Evolutionary conservation across 2,797 vertebrate species (phyloP).

Genomic region (Varecia variegata): DNA sequence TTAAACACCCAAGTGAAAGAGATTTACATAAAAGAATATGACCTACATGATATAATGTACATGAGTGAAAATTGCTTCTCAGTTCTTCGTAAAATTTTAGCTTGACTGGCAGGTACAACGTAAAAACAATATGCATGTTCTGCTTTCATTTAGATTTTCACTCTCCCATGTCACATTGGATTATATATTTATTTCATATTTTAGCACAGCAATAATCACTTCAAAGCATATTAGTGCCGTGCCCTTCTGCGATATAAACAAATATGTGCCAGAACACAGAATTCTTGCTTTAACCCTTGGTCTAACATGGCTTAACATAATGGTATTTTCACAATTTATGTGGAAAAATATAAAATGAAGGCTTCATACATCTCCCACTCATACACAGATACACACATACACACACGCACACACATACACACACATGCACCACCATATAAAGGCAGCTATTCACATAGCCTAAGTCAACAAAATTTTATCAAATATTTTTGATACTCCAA

Average conservation of each 20-base stretch:
- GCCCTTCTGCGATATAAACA: constrained; percentile 56
- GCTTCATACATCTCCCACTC: neutral
- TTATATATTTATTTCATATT: constrained; percentile 80
- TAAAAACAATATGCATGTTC: constrained; percentile 81
- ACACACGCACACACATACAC: neutral
- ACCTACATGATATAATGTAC: constrained; percentile 80
- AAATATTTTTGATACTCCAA: neutral
- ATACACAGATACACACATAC: neutral
- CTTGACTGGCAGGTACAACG: constrained; percentile 81
- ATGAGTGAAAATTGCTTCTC: constrained; percentile 83
- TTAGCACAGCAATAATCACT: constrained; percentile 73
- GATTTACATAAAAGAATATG: constrained; percentile 85
- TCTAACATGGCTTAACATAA: neutral
- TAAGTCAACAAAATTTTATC: neutral
- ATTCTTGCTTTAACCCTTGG: constrained; percentile 66
- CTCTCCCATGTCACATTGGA: constrained; percentile 66
- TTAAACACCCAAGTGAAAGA: constrained; percentile 82
- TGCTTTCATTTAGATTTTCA: constrained; percentile 81
- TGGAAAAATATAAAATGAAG: constrained; percentile 3
- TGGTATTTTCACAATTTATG: neutral
- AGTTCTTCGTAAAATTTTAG: constrained; percentile 79
- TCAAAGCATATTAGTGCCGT: constrained; percentile 63
- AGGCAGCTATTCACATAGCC: neutral
- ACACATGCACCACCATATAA: neutral
- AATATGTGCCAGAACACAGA: constrained; percentile 51